Evolutionary conservation across 2,113 vertebrate species (phyloP).

Genomic region (Carlito syrichta): DNA sequence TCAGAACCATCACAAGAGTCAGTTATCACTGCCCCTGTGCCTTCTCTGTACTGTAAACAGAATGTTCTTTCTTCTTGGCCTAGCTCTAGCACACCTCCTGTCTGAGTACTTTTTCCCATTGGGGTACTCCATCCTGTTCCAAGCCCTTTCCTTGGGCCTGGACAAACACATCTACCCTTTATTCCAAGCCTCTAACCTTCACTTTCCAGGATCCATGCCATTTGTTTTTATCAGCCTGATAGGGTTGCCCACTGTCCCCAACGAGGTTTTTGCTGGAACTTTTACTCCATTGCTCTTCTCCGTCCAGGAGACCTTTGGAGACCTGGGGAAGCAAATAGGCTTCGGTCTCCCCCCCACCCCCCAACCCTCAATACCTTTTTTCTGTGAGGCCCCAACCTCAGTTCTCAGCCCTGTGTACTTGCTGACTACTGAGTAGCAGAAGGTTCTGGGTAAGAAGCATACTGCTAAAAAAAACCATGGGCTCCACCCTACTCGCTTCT

Average conservation of each 20-base stretch:
- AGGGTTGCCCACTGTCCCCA: neutral
- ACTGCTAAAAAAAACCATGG: neutral
- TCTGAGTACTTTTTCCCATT: neutral
- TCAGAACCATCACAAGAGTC: neutral
- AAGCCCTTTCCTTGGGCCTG: neutral
- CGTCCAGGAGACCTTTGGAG: neutral
- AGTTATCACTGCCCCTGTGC: neutral
- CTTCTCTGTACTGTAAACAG: constrained; percentile 19
- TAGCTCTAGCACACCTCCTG: neutral
- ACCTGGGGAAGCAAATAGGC: neutral
- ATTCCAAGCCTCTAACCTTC: neutral
- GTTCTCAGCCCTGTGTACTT: neutral
- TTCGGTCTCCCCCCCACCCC: neutral
- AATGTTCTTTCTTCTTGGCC: neutral
- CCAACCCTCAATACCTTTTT: neutral
- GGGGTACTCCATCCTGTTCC: neutral
- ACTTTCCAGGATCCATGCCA: neutral
- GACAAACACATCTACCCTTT: neutral
- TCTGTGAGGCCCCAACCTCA: neutral
- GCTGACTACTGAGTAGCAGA: neutral
- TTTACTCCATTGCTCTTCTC: neutral
- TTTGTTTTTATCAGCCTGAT: neutral
- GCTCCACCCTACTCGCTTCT: neutral
- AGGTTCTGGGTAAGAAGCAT: neutral
- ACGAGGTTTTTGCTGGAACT: neutral